Percentiles rank a stretch among this genome's conserved stretches.
Conservation (phyloP, 2,113 vertebrate species). For the Lampris incognitus region DNA sequence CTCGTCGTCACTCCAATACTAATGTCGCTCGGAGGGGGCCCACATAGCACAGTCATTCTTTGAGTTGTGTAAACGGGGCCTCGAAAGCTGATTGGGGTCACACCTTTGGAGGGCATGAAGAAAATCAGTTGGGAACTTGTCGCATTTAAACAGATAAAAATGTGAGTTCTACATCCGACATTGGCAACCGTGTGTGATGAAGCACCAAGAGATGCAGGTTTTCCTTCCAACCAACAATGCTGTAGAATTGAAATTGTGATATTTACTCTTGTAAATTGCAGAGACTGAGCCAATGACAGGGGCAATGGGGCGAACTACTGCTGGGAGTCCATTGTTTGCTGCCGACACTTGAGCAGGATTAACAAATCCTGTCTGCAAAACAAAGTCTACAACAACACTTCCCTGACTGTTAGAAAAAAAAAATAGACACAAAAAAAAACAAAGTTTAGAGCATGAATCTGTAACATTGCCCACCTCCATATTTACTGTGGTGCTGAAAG, state of each 20-base stretch:
- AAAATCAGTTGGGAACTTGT: not conserved
- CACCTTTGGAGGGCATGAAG: conserved; percentile 35
- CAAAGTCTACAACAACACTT: conserved; percentile 66
- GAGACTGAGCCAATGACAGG: conserved; percentile 16
- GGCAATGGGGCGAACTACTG: not conserved
- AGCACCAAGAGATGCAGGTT: not conserved
- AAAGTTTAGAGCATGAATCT: not conserved
- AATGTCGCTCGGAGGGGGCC: not conserved
- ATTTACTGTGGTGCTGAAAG: not conserved
- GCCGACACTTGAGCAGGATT: not conserved
- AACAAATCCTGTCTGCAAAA: conserved; percentile 25
- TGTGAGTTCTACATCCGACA: not conserved
- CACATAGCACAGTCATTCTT: conserved; percentile 31
- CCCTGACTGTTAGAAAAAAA: conserved; percentile 58
- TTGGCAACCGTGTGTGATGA: not conserved
- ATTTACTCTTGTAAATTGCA: conserved; percentile 45
- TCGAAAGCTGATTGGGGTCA: rapidly evolving
- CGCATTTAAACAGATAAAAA: not conserved
- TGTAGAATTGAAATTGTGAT: not conserved
- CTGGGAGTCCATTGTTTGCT: conserved; percentile 35
- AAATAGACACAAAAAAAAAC: conserved; percentile 2
- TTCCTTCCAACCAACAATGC: too few relatives aligned
- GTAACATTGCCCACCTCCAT: not conserved
- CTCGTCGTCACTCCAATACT: not conserved
- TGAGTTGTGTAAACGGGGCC: conserved; percentile 21